Base-by-base conservation (phyloP, 1,140 invertebrate genomes). In the Globodera ellingtonae region DNA sequence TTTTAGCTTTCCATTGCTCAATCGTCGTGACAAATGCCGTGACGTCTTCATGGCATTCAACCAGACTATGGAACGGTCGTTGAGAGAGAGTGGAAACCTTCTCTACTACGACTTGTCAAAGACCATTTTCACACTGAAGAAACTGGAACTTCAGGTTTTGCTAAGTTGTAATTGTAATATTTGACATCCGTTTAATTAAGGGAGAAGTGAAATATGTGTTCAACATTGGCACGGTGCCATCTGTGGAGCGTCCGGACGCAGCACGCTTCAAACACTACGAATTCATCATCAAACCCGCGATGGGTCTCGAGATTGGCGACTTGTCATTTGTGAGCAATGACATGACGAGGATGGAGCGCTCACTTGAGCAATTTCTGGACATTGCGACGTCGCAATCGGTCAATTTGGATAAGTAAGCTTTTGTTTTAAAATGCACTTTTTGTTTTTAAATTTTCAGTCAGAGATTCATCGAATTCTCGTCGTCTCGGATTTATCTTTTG, bases 311-410 rank as follows among this genome's bases (percentile, higher is more conserved):
- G 56, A 18, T 62, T 62, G 18, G 18, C 56, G 73, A 75, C 35
- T 75, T 75, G 15, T 75, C 73, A 3, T 65, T 62, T 56, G 46
- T 75, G 0, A 21, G 47, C 6, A n/a, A 75, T 3, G 73, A 75
- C 65, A n/a, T n/a, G 18, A 15, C 47, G 6, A 59, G 59, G 9
- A 75, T 75, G 44, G 73, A 75, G 7, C 18, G 73, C 2, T 46
- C 50, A 0, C 44, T 35, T 35, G 46, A 75, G n/a, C 73, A 75
- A 46, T 75, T 75, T 56, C 46, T 75, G 47, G 73, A 75, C n/a
- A 75, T 75, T 21, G 48, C 48, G n/a, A 75, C 73, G 7, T 35
- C 35, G 35, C 35, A 35, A 35, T 35, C 3, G 35, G 35, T 35
- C 35, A 35, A 35, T 35, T 2, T 35, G 3, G 35, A 35, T 35